A percentile compares a stretch with the other conserved stretches of the same genome.
These are phyloP conservation scores for Alethe diademata DNA, from an alignment of 2,113 vertebrate genomes.

Conservation along the genomic window DNA sequence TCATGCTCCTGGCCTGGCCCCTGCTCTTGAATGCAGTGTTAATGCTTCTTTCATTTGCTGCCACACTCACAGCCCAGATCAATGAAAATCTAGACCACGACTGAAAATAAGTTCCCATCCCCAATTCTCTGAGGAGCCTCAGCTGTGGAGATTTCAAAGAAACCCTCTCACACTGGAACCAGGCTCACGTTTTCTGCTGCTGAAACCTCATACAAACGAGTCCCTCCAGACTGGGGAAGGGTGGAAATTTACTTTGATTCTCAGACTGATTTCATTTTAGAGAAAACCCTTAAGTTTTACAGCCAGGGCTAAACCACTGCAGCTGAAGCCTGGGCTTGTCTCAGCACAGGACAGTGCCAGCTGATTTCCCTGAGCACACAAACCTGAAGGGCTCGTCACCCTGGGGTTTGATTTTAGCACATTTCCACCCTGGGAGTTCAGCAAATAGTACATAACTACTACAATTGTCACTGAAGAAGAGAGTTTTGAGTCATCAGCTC, in stretches of 20 bases:
- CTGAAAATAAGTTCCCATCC: constrained; percentile 38
- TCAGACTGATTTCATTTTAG: not conserved
- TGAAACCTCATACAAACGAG: not conserved
- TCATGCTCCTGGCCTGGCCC: constrained; percentile 5
- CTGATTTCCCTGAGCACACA: not conserved
- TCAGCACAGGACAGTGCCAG: not conserved
- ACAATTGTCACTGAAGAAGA: not conserved
- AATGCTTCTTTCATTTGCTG: constrained; percentile 47
- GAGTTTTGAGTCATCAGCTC: not conserved
- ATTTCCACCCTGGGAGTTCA: not conserved
- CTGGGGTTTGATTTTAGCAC: not conserved
- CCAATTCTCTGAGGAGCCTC: not conserved
- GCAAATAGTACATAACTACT: not conserved
- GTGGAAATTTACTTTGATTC: not conserved
- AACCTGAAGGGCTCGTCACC: not conserved
- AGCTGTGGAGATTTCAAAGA: constrained; percentile 18
- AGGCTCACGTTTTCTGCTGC: not conserved
- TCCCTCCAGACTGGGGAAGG: not conserved
- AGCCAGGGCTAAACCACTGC: not conserved
- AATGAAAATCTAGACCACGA: constrained; percentile 9
- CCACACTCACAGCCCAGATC: constrained; percentile 32
- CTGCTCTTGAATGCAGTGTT: not conserved
- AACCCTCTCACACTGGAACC: not conserved
- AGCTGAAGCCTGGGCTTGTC: not conserved
- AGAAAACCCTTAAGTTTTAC: constrained; percentile 12